Percentiles rank a stretch among this genome's conserved stretches.
Conservation (phyloP, 2,888 invertebrate genomes). For the Priocnemis perturbator region DNA sequence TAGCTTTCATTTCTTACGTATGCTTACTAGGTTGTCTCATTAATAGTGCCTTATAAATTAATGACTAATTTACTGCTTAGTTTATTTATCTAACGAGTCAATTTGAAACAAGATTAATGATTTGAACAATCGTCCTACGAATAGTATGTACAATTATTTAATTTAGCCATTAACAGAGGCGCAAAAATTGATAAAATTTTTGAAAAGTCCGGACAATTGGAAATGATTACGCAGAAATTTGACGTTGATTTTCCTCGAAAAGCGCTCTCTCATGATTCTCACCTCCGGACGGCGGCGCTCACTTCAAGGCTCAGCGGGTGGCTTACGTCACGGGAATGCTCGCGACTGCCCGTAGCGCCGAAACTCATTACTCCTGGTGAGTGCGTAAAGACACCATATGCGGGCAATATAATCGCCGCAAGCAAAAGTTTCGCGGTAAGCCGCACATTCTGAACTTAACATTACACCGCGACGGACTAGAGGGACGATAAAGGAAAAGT, state of each 20-base stretch:
- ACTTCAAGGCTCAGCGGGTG: conserved; percentile 51
- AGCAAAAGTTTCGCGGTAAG: conserved; percentile 36
- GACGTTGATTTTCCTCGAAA: conserved; percentile 47
- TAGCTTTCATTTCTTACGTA: too few relatives aligned
- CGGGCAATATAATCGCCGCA: conserved; percentile 60
- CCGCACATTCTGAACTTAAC: conserved; percentile 9
- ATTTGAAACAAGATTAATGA: too few relatives aligned
- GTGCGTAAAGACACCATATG: conserved; percentile 63
- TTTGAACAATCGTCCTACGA: too few relatives aligned
- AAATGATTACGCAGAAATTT: conserved; percentile 36
- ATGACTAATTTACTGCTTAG: too few relatives aligned
- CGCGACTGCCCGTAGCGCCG: conserved; percentile 55
- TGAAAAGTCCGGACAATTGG: not conserved
- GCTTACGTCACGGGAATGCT: conserved; percentile 50
- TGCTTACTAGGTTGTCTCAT: too few relatives aligned
- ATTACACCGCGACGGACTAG: not conserved
- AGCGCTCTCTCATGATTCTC: conserved; percentile 35
- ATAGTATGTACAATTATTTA: too few relatives aligned
- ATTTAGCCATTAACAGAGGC: too few relatives aligned
- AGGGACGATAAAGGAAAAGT: conserved; percentile 11
- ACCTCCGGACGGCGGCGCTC: conserved; percentile 36
- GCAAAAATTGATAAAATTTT: too few relatives aligned
- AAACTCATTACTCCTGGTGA: conserved; percentile 63
- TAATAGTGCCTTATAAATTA: too few relatives aligned
- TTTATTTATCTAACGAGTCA: too few relatives aligned